phyloP scores from a whole-genome alignment of 2,888 invertebrate species.

The Nematopogon swammerdamellus region DNA sequence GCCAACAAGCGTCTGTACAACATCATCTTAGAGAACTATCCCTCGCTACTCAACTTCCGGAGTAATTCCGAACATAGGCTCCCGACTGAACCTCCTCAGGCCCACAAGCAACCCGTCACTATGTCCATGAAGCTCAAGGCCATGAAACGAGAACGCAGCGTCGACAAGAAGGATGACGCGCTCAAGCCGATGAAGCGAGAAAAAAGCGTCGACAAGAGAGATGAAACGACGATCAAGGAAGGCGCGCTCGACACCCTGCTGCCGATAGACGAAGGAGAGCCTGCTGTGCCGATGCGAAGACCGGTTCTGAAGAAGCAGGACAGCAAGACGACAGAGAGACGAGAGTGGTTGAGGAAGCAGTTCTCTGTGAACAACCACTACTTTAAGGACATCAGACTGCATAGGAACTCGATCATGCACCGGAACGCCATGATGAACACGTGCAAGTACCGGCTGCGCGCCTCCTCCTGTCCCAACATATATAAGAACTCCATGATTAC shows the following conservation, averaged over 20 bases:
- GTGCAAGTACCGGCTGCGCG: conserved; percentile 74
- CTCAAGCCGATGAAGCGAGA: conserved; percentile 19
- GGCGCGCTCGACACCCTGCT: not conserved
- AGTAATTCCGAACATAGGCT: conserved; percentile 51
- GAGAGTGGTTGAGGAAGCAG: conserved; percentile 47
- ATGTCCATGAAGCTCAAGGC: conserved; percentile 46
- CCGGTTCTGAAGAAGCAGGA: conserved; percentile 20
- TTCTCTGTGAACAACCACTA: conserved; percentile 63
- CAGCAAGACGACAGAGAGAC: conserved; percentile 37
- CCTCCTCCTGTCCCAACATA: conserved; percentile 91
- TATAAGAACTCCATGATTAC: conserved; percentile 87
- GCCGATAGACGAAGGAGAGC: not conserved
- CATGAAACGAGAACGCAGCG: conserved; percentile 6
- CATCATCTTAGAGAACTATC: conserved; percentile 59
- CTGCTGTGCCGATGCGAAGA: conserved; percentile 5
- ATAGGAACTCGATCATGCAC: conserved; percentile 80
- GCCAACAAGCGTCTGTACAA: conserved; percentile 53
- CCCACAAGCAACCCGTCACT: conserved; percentile 41
- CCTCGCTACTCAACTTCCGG: conserved; percentile 49
- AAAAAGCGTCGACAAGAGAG: conserved; percentile 10
- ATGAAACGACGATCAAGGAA: conserved; percentile 4
- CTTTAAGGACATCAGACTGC: conserved; percentile 67
- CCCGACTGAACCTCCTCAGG: conserved; percentile 12
- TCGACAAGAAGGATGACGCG: conserved; percentile 10
- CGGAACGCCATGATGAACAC: conserved; percentile 83